Evolutionary conservation across 2,888 invertebrate genomes (phyloP).

Genomic region (Philhelius pedissequus): DNA sequence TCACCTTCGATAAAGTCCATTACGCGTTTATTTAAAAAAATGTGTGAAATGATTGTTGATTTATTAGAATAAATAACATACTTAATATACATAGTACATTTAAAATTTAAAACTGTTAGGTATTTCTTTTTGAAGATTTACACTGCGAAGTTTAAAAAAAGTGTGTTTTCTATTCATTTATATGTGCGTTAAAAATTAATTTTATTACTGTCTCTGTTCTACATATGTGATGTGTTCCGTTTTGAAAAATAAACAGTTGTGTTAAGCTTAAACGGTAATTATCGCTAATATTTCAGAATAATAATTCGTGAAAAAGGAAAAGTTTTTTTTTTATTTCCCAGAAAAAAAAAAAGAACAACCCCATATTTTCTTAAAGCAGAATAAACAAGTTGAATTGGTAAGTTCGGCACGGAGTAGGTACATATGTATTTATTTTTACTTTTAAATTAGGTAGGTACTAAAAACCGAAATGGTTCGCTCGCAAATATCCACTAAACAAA

Average conservation of each 20-base stretch:
- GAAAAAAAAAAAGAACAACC: too few relatives aligned
- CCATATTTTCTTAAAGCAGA: constrained; percentile 1
- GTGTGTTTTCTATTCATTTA: not conserved
- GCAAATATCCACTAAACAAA: constrained; percentile 38
- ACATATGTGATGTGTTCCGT: constrained; percentile 9
- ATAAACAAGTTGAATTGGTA: constrained; percentile 45
- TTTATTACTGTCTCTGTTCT: not conserved
- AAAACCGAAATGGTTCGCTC: constrained; percentile 9
- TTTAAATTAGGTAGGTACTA: constrained; percentile 30
- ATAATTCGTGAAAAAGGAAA: constrained; percentile 7
- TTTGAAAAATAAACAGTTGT: constrained; percentile 57
- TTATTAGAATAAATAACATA: not conserved
- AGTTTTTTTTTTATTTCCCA: not conserved
- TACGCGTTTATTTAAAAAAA: not conserved
- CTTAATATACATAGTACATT: too few relatives aligned
- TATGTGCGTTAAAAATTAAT: constrained; percentile 31
- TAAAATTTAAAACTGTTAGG: not conserved
- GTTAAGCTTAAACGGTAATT: constrained; percentile 46
- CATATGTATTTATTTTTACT: not conserved
- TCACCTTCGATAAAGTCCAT: not conserved
- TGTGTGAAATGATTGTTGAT: not conserved
- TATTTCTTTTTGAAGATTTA: constrained; percentile 28
- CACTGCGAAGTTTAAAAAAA: constrained; percentile 32
- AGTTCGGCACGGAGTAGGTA: constrained; percentile 41
- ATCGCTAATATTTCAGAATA: constrained; percentile 34